Evolutionary conservation across 30 jellyfish, hydroid and myxozoan species (phyloP).

Genomic region (Aurelia aurita complex sp. Pacific): DNA sequence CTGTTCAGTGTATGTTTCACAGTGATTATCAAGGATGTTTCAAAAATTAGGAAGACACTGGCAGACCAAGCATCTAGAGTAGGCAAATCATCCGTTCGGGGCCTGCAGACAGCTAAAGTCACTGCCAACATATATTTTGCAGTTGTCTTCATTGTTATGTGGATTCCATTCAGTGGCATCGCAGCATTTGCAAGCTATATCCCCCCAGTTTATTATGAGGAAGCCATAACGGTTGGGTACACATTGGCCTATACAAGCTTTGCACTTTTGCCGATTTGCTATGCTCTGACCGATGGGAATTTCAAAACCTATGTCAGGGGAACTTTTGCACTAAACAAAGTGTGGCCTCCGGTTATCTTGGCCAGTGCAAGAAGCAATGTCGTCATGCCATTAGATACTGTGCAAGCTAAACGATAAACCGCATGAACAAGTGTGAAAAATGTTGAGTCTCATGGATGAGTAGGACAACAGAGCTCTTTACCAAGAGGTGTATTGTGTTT

Average conservation of each 20-base stretch:
- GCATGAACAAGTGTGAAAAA: no score
- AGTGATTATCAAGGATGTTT: slow-evolving; percentile 51
- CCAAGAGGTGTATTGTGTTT: no score
- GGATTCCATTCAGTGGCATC: slow-evolving; percentile 67
- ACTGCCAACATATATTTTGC: slow-evolving; percentile 70
- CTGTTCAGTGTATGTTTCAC: slow-evolving; percentile 65
- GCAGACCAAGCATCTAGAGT: slow-evolving; percentile 48
- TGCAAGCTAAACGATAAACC: no score
- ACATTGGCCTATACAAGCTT: slow-evolving; percentile 63
- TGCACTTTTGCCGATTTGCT: slow-evolving; percentile 66
- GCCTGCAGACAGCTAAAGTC: slow-evolving; percentile 33
- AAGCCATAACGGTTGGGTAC: slow-evolving; percentile 64
- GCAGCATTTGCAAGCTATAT: slow-evolving; percentile 61
- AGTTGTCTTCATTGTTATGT: slow-evolving; percentile 58
- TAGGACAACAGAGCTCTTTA: no score
- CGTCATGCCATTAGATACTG: no score
- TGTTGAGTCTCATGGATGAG: no score
- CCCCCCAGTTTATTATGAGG: slow-evolving; percentile 47
- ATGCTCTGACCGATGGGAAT: slow-evolving; percentile 65
- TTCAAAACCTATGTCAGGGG: slow-evolving; percentile 40
- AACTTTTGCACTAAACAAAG: not conserved
- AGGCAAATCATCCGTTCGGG: slow-evolving; percentile 47
- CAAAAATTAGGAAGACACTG: slow-evolving; percentile 56
- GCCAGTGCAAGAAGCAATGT: no score
- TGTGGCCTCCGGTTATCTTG: no score